Evolutionary conservation across 2,888 invertebrate species (phyloP).

Genomic region (Meiosimyza platycephala): DNA sequence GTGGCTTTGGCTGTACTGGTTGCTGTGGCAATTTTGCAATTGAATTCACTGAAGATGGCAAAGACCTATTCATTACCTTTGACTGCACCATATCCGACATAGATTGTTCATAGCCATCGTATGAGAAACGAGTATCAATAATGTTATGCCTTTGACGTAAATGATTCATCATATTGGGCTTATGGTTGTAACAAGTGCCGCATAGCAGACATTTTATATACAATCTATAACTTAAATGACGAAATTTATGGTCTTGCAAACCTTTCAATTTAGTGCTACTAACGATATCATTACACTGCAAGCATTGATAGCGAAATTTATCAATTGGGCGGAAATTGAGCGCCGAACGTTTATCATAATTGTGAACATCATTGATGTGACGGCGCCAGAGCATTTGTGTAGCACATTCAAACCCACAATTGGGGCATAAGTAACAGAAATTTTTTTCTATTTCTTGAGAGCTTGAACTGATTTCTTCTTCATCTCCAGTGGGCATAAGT

Average conservation of each 20-base stretch:
- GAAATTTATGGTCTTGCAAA: constrained; percentile 61
- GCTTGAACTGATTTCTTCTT: constrained; percentile 37
- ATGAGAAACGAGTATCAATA: constrained; percentile 46
- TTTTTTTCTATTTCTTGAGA: constrained; percentile 43
- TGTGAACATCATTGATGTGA: constrained; percentile 59
- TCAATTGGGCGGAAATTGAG: constrained; percentile 59
- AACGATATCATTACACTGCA: constrained; percentile 57
- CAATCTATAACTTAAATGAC: constrained; percentile 57
- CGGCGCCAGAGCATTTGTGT: constrained; percentile 60
- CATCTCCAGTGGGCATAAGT: constrained; percentile 44
- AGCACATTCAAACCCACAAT: constrained; percentile 57
- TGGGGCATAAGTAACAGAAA: constrained; percentile 59
- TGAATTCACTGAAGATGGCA: constrained; percentile 32
- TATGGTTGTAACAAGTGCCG: constrained; percentile 61
- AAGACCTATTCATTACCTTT: constrained; percentile 3
- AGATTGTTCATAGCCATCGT: constrained; percentile 11
- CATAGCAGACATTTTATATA: constrained; percentile 60
- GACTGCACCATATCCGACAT: background rate
- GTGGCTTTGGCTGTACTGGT: constrained; percentile 54
- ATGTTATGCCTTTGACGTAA: constrained; percentile 58
- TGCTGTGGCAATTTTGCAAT: constrained; percentile 25
- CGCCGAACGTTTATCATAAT: constrained; percentile 58
- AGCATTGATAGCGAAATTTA: constrained; percentile 60
- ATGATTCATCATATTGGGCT: constrained; percentile 61
- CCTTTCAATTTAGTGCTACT: constrained; percentile 59